Percentiles rank a stretch among this genome's conserved stretches.
These are phyloP conservation scores for Cecropterus lyciades DNA, from an alignment of 1,140 invertebrate species.

Conservation along the genomic window DNA sequence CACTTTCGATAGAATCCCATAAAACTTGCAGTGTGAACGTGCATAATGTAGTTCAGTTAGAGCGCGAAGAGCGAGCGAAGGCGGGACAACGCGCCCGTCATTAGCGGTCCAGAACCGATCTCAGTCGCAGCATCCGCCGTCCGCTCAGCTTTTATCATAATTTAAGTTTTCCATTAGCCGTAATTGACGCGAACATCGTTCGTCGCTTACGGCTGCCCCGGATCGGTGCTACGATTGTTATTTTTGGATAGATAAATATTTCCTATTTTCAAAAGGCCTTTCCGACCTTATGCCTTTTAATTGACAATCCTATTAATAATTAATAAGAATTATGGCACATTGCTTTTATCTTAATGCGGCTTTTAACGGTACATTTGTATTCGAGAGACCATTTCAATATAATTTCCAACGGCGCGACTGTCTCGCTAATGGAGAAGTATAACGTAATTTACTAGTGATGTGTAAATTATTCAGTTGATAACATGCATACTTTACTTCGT, in stretches of 20 bases:
- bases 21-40: slow-evolving; percentile 5
- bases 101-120: slow-evolving; percentile 47
- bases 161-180: slow-evolving; percentile 84
- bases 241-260: slow-evolving; percentile 82
- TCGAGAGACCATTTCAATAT: slow-evolving; percentile 71
- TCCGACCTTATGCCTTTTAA: slow-evolving; percentile 69
- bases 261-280: slow-evolving; percentile 75
- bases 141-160: slow-evolving; percentile 82
- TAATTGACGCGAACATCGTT: slow-evolving; percentile 84
- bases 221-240: slow-evolving; percentile 72
- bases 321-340: slow-evolving; percentile 77
- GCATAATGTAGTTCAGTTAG: slow-evolving; percentile 16
- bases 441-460: slow-evolving; percentile 67
- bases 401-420: slow-evolving; percentile 65
- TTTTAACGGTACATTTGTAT: slow-evolving; percentile 76
- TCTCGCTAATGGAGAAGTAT: slow-evolving; percentile 78
- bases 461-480: slow-evolving; percentile 66
- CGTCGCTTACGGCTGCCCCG: slow-evolving; percentile 76
- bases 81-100: slow-evolving; percentile 41
- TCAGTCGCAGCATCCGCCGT: slow-evolving; percentile 68
- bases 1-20: too few relatives aligned
- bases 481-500: not conserved
- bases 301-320: slow-evolving; percentile 82
- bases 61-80: not conserved
- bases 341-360: slow-evolving; percentile 79